These are phyloP conservation scores for Euphydryas editha DNA, from an alignment of 2,888 invertebrate genomes.

Conservation along the genomic window DNA sequence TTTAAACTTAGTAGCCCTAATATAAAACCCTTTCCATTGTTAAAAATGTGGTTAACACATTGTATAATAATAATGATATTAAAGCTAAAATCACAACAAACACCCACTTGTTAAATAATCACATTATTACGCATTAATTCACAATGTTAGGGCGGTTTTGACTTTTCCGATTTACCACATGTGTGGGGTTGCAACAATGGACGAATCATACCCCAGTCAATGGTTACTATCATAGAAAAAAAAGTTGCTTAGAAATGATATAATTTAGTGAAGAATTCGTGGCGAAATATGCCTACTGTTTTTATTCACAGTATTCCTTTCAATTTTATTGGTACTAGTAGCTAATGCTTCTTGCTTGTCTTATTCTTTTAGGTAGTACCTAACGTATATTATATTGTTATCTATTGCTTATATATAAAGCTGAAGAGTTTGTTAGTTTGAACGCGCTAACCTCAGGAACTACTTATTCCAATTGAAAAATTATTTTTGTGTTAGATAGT, in stretches of 20 bases:
- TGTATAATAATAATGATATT: not conserved
- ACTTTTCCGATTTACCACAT: conserved; percentile 41
- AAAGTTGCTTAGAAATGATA: not conserved
- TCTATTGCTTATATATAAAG: no score
- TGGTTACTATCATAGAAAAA: conserved; percentile 17
- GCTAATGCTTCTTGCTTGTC: no score
- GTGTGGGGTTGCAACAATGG: conserved; percentile 34
- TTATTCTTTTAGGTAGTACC: no score
- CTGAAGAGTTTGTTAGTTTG: no score
- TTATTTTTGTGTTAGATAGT: no score
- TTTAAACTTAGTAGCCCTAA: no score
- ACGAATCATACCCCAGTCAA: conserved; percentile 24
- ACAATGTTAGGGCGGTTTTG: conserved; percentile 29
- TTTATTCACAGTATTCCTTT: not conserved
- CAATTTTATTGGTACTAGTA: not conserved
- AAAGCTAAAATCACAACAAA: conserved; percentile 13
- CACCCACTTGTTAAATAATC: conserved; percentile 26
- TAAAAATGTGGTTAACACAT: not conserved
- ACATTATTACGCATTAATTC: conserved; percentile 32
- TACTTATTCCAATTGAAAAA: no score
- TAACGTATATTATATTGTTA: no score
- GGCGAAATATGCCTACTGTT: no score
- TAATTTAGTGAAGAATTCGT: not conserved
- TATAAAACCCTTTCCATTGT: no score
- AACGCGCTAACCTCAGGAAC: no score